Evolutionary conservation across 2,113 vertebrate genomes (phyloP), one percentile per base, ranked within the genome.

Genomic region (Nibea coibor): DNA sequence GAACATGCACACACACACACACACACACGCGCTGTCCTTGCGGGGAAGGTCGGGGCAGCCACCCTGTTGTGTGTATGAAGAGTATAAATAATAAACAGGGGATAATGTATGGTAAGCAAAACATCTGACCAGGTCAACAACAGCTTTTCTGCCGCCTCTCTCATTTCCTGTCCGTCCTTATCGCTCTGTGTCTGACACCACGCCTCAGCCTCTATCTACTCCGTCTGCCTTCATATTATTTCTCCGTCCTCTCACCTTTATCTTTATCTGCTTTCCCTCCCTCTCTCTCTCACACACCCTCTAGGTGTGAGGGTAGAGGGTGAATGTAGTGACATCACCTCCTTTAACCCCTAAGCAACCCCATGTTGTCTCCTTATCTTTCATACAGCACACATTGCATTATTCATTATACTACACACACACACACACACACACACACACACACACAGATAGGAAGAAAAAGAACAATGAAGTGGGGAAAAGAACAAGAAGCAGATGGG

Each of bases 241-340:
- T 76, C 7, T 0, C 35, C 22, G 15, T 80, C 56, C 69, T 63
- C 62, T 70, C 62, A 66, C 71, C 56, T 71, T 48, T 20, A 65
- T 69, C 88, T 67, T 62, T 12, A 69, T 74, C 57, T 35, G 0
- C 65, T 26, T 61, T n/a, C 19, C 48, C 35, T 57, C 39, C 3
- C 65, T 42, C 42, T 17, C 31, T 59, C 56, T 66, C 42, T 47
- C 47, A 67, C 61, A 14, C 65, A 47, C 48, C 20, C 31, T 59
- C 56, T 69, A 5, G 42, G 68, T 75, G n/a, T 9, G 54, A 83
- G 76, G 82, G 70, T 72, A 10, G 81, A 72, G 70, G 85, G 81
- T 81, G 78, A 81, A 66, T 90, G 90, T 84, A 87, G 76, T 82
- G 87, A 89, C 90, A 90, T 82, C 82, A 78, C 78, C 88, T 82